These are phyloP conservation scores for Acomys russatus DNA, from an alignment of 2,797 vertebrate genomes.

Conservation along the genomic window DNA sequence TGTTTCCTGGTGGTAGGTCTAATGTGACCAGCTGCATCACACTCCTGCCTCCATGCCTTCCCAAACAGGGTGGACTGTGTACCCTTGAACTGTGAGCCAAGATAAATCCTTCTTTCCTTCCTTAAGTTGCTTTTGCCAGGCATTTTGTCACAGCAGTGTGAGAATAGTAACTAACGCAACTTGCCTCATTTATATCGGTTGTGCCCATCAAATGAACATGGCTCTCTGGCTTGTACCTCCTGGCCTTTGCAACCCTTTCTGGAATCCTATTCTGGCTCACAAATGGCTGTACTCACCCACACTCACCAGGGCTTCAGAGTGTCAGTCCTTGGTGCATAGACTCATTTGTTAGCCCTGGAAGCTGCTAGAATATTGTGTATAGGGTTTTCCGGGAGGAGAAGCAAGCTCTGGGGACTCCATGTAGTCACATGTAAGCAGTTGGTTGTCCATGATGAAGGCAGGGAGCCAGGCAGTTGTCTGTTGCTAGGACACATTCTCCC, in stretches of 20 bases:
- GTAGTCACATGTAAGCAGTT: accelerated
- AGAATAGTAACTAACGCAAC: not conserved
- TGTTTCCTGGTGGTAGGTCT: not conserved
- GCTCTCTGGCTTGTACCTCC: not conserved
- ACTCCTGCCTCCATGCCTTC: not conserved
- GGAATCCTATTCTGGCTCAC: not conserved
- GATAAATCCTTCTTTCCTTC: not conserved
- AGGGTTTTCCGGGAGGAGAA: not conserved
- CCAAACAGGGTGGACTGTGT: not conserved
- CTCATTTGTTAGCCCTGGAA: not conserved
- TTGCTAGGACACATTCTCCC: not conserved
- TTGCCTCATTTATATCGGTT: not conserved
- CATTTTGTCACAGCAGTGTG: not conserved
- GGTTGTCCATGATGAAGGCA: not conserved
- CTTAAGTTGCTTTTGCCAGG: not conserved
- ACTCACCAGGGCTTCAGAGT: not conserved
- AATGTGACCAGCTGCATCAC: not conserved
- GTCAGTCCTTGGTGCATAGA: not conserved
- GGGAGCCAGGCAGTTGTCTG: accelerated
- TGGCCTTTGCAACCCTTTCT: not conserved
- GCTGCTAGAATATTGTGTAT: not conserved
- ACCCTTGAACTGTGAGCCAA: not conserved
- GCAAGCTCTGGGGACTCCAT: conserved; percentile 27
- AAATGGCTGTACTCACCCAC: not conserved
- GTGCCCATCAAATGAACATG: not conserved